Base-by-base conservation (phyloP, 2,797 vertebrate genomes). In the Rallus crepitans region DNA sequence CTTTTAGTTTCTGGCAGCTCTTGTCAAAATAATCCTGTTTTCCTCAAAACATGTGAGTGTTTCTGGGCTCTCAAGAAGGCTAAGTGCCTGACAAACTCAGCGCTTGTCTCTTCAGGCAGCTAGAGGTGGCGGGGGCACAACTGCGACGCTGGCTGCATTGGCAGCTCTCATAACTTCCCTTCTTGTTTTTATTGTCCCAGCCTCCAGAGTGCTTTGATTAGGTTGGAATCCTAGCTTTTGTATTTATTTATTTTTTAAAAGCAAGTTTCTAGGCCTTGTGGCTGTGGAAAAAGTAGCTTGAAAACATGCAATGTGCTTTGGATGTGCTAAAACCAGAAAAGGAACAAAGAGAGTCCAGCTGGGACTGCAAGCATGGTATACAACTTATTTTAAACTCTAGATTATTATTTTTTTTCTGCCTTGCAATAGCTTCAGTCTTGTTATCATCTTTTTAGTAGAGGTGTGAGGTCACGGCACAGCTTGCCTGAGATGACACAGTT, bases 21-120 rank as follows among this genome's bases (percentile, higher is more conserved):
- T 66, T 93, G 61, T 93, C 83, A 93, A 96, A 96, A 96, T 83
- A 94, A 95, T 85, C 53, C 69, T 48, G 53, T 94, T 92, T 94
- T 94, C 75, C 61, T 93, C 78, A 92, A 91, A 92, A 90, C 45
- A 69, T 66, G 33, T 90, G 86, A 80, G 31, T 3, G 6, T 95
- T 92, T 93, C 76, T 89, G 93, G 78, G 65, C 82, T 93, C 71
- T 85, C 2, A 7, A 82, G 73, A 72, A 82, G 57, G 71, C 78
- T 57, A 64, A 87, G 63, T 63, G 85, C 87, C 72, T 90, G 73
- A 85, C 56, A 52, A 72, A 70, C 33, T 90, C 61, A 70, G 66
- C 1, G 8, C 83, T 90, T 80, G 83, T 82, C 92, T 96, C 68
- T 90, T 87, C 61, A 85, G 71, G 71, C 88, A 87, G 75, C 88